Base-by-base conservation (phyloP, 2,888 invertebrate genomes). In the Shargacucullia verbasci region DNA sequence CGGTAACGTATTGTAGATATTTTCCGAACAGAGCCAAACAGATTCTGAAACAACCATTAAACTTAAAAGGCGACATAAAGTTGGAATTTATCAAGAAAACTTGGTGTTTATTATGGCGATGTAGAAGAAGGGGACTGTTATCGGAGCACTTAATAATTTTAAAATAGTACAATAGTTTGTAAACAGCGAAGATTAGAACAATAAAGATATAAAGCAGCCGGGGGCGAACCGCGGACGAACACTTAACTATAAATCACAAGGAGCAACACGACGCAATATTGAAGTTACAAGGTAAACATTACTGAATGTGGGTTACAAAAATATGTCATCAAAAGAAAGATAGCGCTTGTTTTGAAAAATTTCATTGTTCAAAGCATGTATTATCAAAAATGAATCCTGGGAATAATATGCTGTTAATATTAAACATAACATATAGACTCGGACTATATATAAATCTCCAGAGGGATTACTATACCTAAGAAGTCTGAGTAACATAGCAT, bases 111-210 rank as follows among this genome's bases (percentile, higher is more conserved):
- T 60, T 34, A 50, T 20, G 12, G 47, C 40, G 41, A 54, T 67
- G 65, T 62, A 20, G 20, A 20, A 20, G 43, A 40, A 65, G 47
- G 60, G 55, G 59, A 64, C 39, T 50, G 48, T 34, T 67, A 63
- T 77, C 77, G 53, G 25, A 50, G 35, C 49, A 61, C 56, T 63
- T 68, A 41, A 68, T 56, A 61, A 57, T 66, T 76, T 73, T 59
- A 72, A 70, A 75, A 77, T 73, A 48, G 45, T 60, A 73, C 72
- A 74, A 69, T 73, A 61, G 64, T 73, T 74, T 74, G 74, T 72
- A 75, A 77, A 75, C 70, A 70, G 55, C 46, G 35, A 50, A 73
- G 73, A 73, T 73, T 66, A 62, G 45, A 58, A 72, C 75, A 71
- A 80, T 80, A 78, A 73, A 79, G 79, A 76, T 77, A 75, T 67